Evolutionary conservation across 2,888 invertebrate species (phyloP), one percentile per base, ranked within the genome.

Genomic region (Leucophora obtusa): DNA sequence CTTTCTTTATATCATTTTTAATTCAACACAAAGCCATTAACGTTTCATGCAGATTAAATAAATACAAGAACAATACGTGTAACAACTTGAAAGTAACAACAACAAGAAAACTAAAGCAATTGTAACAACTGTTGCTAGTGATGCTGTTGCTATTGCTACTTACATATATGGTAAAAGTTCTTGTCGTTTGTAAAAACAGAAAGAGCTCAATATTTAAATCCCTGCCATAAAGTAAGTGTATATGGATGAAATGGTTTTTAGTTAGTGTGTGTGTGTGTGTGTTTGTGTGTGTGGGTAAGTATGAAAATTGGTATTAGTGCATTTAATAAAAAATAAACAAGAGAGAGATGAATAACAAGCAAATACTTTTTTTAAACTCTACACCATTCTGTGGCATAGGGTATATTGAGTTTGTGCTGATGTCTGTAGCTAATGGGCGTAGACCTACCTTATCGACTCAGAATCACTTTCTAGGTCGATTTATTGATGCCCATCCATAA

Each of bases 31-130:
- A 51, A 73, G 58, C 51, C 59, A 59, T 65, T 73, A 65, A 73
- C 65, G 73, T 65, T 73, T 73, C 65, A 59, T 51, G 65, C 18
- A 73, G 73, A 66, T 65, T 65, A 58, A 65, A 68, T 53, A 66
- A 53, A 73, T 51, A 43, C 51, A 28, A 18, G 28, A 28, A 17
- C 18, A 28, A 50, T 53, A 56, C 18, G 51, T 53, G 58, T 62
- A 65, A 65, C 28, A 62, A 62, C 47, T 62, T 50, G 28, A 43
- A 62, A 33, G 11, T 60, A 33, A 70, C 43, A 59, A 33, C 10
- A 58, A 35, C 59, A 59, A 43, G 18, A 54, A 21, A 8, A 10
- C 28, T 5, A 35, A 17, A 58, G 35, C 24, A 33, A 50, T 50
- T 59, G 9, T 58, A 71, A 62, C 35, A 56, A 58, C 35, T 58